Evolutionary conservation across 2,797 vertebrate species (phyloP).

Genomic region (Chanos chanos): DNA sequence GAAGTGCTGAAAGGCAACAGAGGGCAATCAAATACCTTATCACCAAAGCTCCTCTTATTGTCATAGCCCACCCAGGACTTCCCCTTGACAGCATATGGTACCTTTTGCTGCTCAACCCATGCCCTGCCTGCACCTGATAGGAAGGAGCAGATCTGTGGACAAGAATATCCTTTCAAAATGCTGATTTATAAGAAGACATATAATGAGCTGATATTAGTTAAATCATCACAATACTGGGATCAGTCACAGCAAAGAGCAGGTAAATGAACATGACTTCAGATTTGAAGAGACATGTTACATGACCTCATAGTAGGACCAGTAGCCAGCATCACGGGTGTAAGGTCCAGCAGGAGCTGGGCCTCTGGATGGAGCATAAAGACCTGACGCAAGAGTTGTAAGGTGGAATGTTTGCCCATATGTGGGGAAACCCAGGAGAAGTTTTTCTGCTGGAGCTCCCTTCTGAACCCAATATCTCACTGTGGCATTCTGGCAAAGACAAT

Average conservation of each 20-base stretch:
- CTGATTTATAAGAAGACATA: too few relatives aligned
- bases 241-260: too few relatives aligned
- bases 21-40: constrained; percentile 59
- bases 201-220: too few relatives aligned
- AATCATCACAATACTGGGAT: too few relatives aligned
- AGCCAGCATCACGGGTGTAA: constrained; percentile 77
- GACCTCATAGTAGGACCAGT: constrained; percentile 83
- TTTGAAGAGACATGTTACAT: neutral
- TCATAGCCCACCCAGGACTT: constrained; percentile 72
- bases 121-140: constrained; percentile 1
- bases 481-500: constrained; percentile 48
- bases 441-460: constrained; percentile 60
- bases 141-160: constrained; percentile 64
- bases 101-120: constrained; percentile 68
- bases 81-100: constrained; percentile 65
- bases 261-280: too few relatives aligned
- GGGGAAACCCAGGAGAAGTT: constrained; percentile 71
- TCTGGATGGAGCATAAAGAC: constrained; percentile 66
- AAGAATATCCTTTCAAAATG: neutral
- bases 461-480: constrained; percentile 57
- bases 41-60: constrained; percentile 56
- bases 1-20: neutral
- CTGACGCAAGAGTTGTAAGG: constrained; percentile 46
- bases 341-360: constrained; percentile 75
- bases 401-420: constrained; percentile 71